These are phyloP conservation scores for Drosophila anomelani DNA, from an alignment of 2,888 invertebrate genomes.

Conservation along the genomic window DNA sequence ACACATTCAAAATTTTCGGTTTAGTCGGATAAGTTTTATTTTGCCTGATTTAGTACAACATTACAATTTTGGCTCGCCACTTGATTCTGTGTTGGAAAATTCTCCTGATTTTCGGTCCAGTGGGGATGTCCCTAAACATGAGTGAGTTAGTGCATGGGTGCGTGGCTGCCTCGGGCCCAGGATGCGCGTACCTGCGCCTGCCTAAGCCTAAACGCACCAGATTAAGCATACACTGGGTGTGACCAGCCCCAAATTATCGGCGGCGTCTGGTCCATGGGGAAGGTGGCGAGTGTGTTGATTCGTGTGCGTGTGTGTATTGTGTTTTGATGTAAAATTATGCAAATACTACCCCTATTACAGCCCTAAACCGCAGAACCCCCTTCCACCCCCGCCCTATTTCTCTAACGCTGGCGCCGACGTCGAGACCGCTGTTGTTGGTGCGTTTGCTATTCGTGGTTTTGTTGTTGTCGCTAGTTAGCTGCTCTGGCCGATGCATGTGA, in stretches of 20 bases:
- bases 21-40: constrained; percentile 78
- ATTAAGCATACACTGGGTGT: constrained; percentile 19
- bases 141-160: constrained; percentile 22
- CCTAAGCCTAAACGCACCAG: constrained; percentile 32
- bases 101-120: constrained; percentile 24
- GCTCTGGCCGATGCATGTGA: constrained; percentile 68
- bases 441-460: constrained; percentile 54
- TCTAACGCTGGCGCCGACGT: constrained; percentile 76
- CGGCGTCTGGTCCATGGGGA: neutral
- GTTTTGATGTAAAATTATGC: constrained; percentile 44
- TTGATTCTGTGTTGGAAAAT: constrained; percentile 36
- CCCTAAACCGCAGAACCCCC: constrained; percentile 37
- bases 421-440: constrained; percentile 30
- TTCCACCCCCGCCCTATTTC: constrained; percentile 59
- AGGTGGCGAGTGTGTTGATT: constrained; percentile 2
- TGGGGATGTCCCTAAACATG: constrained; percentile 15
- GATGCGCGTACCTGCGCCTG: neutral
- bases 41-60: constrained; percentile 63
- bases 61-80: constrained; percentile 57
- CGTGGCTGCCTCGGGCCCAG: neutral
- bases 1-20: constrained; percentile 81
- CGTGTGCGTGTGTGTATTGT: constrained; percentile 15
- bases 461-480: constrained; percentile 71
- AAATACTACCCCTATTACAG: constrained; percentile 67
- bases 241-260: neutral